Evolutionary conservation across 2,888 invertebrate genomes (phyloP).

Genomic region (Meteorus cinctellus): DNA sequence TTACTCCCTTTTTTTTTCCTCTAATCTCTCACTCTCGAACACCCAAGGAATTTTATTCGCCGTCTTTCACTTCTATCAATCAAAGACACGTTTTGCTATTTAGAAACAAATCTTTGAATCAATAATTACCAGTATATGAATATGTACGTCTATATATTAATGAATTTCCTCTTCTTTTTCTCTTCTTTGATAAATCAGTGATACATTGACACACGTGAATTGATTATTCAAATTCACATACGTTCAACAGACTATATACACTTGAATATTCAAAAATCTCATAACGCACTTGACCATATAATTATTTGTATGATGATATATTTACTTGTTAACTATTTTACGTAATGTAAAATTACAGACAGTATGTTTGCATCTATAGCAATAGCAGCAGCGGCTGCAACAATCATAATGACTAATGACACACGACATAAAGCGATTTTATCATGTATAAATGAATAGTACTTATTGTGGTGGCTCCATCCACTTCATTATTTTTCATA

Average conservation of each 20-base stretch:
- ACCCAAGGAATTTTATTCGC: background rate
- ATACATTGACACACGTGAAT: conserved; percentile 13
- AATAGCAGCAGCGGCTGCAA: background rate
- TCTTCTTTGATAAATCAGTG: background rate
- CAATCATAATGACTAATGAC: conserved; percentile 23
- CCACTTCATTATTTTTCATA: conserved; percentile 12
- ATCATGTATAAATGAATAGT: conserved; percentile 3
- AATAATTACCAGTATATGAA: background rate
- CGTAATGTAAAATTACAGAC: conserved; percentile 36
- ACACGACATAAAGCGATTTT: conserved; percentile 19
- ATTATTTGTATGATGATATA: conserved; percentile 10
- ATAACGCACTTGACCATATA: conserved; percentile 32
- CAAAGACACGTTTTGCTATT: background rate
- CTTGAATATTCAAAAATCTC: conserved; percentile 32
- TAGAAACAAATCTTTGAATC: background rate
- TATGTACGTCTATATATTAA: background rate
- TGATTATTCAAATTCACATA: conserved; percentile 7
- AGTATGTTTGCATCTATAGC: conserved; percentile 19
- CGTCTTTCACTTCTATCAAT: background rate
- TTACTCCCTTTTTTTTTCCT: background rate
- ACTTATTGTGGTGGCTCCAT: background rate
- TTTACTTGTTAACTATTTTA: conserved; percentile 31
- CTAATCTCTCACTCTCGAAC: no score
- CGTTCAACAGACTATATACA: conserved; percentile 13
- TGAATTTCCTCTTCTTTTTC: background rate